Evolutionary conservation across 1,140 invertebrate genomes (phyloP).

Genomic region (Drosophila insularis): DNA sequence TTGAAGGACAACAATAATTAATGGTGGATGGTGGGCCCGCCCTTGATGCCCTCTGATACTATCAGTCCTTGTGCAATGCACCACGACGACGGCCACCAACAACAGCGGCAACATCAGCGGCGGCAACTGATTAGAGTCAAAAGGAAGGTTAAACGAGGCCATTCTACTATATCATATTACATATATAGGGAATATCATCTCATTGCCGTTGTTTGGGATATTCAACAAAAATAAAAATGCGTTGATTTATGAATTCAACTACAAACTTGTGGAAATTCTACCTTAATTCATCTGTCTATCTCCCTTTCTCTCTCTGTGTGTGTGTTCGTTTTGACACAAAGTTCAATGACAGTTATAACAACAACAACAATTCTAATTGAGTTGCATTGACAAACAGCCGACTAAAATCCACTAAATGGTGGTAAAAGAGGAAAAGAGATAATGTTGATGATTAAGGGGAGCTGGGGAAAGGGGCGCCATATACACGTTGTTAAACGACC

Average conservation of each 20-base stretch:
- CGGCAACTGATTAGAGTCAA: conserved; percentile 32
- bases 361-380: conserved; percentile 61
- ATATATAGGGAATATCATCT: too few species aligned
- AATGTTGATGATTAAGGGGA: neutral
- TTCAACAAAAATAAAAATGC: conserved; percentile 22
- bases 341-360: conserved; percentile 69
- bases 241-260: conserved; percentile 53
- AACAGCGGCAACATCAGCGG: conserved; percentile 16
- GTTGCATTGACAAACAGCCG: conserved; percentile 42
- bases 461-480: conserved; percentile 12
- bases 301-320: neutral
- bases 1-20: too few species aligned
- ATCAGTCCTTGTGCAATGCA: conserved; percentile 49
- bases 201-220: conserved; percentile 25
- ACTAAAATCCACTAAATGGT: conserved; percentile 18
- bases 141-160: conserved; percentile 25
- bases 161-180: conserved; percentile 11
- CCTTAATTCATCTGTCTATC: conserved; percentile 9
- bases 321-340: conserved; percentile 33
- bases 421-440: neutral
- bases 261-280: neutral
- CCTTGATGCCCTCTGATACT: conserved; percentile 29
- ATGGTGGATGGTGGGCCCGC: too few species aligned
- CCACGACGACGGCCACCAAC: conserved; percentile 40
- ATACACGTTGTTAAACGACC: conserved; percentile 20